These are phyloP conservation scores for Urocyon cinereoargenteus DNA, from an alignment of 2,797 vertebrate genomes.

Conservation along the genomic window DNA sequence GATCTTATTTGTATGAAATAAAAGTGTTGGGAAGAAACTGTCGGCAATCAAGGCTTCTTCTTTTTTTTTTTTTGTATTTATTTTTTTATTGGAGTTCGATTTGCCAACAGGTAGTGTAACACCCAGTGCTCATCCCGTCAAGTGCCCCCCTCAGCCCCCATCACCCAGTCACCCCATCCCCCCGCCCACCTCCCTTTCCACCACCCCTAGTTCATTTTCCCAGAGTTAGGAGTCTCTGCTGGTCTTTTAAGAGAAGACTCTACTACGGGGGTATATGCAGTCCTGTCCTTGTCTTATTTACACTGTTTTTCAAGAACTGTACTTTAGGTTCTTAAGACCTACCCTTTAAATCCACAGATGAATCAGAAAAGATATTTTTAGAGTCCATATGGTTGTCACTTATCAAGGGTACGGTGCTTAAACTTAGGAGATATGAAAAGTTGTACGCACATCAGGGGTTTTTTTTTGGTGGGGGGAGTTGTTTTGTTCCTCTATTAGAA, in stretches of 20 bases:
- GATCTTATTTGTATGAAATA: not conserved
- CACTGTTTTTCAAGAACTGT: not conserved
- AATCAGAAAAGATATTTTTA: slow-evolving; percentile 6
- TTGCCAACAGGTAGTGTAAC: too few species aligned
- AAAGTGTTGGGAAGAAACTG: not conserved
- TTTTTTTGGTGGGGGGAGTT: not conserved
- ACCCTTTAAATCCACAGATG: not conserved
- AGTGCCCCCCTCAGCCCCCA: too few species aligned
- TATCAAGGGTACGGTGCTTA: not conserved
- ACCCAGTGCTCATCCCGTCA: too few species aligned
- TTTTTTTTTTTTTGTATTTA: too few species aligned
- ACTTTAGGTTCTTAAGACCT: not conserved
- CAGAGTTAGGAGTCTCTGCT: too few species aligned
- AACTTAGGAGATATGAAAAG: not conserved
- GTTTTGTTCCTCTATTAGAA: not conserved
- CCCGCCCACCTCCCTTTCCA: too few species aligned
- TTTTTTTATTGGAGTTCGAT: too few species aligned
- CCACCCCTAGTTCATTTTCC: too few species aligned
- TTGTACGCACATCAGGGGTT: not conserved
- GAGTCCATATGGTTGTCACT: not conserved
- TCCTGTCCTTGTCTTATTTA: not conserved
- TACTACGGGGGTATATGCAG: not conserved
- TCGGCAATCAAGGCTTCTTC: not conserved
- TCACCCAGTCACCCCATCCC: too few species aligned
- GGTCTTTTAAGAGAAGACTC: not conserved